Conservation (phyloP, 2,888 invertebrate genomes). For the Anaspis maculata region DNA sequence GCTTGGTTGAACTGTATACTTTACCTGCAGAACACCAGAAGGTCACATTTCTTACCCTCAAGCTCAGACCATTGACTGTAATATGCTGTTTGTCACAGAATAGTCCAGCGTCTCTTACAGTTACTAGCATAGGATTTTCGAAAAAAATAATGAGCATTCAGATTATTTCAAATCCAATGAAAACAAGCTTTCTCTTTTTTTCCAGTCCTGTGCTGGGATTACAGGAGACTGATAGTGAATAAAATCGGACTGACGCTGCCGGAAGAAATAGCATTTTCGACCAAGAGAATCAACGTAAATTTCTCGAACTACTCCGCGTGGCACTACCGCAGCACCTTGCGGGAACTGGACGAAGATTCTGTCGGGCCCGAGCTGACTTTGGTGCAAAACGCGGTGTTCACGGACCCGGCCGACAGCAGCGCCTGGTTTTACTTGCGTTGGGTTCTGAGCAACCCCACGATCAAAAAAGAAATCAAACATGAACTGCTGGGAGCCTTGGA, state of each 20-base stretch:
- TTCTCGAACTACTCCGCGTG: conserved; percentile 99
- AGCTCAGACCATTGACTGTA: no score
- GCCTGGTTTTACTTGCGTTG: conserved; percentile 98
- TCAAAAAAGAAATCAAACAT: conserved; percentile 50
- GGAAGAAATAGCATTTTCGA: conserved; percentile 83
- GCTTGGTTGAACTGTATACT: no score
- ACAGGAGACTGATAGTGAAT: conserved; percentile 74
- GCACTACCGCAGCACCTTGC: conserved; percentile 86
- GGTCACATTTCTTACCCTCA: no score
- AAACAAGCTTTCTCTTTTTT: no score
- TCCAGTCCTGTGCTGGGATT: conserved; percentile 97
- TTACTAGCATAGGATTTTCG: no score
- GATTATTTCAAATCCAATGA: no score
- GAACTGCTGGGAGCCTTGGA: conserved; percentile 69
- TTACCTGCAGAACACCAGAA: no score
- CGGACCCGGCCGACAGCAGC: conserved; percentile 96
- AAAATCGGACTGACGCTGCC: conserved; percentile 63
- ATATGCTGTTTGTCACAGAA: no score
- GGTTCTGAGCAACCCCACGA: conserved; percentile 63
- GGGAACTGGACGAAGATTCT: conserved; percentile 43
- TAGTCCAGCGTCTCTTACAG: no score
- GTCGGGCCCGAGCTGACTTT: conserved; percentile 70
- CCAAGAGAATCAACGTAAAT: conserved; percentile 79
- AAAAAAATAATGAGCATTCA: no score
- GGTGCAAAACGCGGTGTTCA: conserved; percentile 91